Evolutionary conservation across 2,113 vertebrate genomes (phyloP).

Genomic region (Marmota monax): DNA sequence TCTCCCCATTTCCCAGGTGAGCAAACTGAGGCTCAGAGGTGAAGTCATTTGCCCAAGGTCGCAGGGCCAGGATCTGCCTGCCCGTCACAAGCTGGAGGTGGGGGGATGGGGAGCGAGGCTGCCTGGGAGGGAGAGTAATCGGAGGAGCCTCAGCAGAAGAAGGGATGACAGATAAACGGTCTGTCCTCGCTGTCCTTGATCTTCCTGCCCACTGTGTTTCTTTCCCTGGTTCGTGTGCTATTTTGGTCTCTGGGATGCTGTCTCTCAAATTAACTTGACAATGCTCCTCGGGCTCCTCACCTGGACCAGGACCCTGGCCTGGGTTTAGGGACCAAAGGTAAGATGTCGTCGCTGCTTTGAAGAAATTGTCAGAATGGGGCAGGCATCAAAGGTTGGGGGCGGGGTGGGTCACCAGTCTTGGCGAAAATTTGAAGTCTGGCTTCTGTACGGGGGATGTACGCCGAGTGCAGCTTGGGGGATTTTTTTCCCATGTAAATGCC

Average conservation of each 20-base stretch:
- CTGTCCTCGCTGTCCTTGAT: background rate
- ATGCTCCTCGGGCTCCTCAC: background rate
- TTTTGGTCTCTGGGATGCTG: background rate
- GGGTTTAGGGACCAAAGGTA: background rate
- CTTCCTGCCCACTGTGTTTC: background rate
- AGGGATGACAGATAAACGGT: background rate
- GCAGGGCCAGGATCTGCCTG: background rate
- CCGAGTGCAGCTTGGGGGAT: background rate
- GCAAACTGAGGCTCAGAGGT: background rate
- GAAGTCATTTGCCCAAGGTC: background rate
- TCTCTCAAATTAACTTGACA: background rate
- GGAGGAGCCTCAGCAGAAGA: background rate
- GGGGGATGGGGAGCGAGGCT: background rate
- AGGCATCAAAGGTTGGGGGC: background rate
- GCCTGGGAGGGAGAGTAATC: background rate
- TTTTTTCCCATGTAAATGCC: background rate
- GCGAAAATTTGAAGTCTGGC: background rate
- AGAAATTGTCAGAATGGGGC: background rate
- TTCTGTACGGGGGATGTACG: background rate
- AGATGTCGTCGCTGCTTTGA: background rate
- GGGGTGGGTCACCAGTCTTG: background rate
- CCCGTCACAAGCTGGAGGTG: accelerated
- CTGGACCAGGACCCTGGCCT: background rate
- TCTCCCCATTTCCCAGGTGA: background rate
- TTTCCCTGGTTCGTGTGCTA: background rate